Evolutionary conservation across 2,797 vertebrate species (phyloP), one percentile per base, ranked within the genome.

Genomic region (Mormyrus proboscirostris): DNA sequence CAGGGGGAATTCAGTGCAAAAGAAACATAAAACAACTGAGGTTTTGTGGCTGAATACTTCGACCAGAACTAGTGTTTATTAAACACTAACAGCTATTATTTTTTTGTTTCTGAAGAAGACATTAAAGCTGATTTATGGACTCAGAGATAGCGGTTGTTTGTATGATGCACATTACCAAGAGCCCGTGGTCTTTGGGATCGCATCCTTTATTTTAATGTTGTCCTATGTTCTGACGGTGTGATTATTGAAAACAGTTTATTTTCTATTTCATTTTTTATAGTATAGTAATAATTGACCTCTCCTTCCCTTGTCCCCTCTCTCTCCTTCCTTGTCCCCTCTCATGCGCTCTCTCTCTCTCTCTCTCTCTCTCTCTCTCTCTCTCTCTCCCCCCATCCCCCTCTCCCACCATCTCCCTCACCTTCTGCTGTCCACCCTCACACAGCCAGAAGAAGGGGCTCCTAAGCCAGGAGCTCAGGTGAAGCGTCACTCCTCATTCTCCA

Each of bases 401-500:
- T 33, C 55, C 50, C 69, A n/a, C 49, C 25, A 8, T 82, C 10
- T 4, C 25, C 62, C 3, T 47, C 41, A 22, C 44, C 19, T n/a
- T 89, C 82, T 33, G 14, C 51, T 82, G 1, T 82, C 41, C 22
- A 38, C 16, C 25, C 47, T 3, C 19, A 29, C 2, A 6, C 76
- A 97, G 97, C 91, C 95, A 0, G 95, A 92, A 83, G 96, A 96
- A 33, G 91, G 93, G 1, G 94, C 93, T 16, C 93, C 93, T 89
- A 95, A 94, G 0, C 16, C 93, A 0, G 95, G 93, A 16, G 93
- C 96, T 89, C 97, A 97, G 92, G 95, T 98, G 92, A 98, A 98
- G 93, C 97, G 97, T 55, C 98, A 97, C 0, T 97, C 98, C 7
- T 99, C 98, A 9, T 98, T 98, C 92, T 98, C 98, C 95, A 99